A percentile compares a stretch with the other conserved stretches of the same genome.
Evolutionary conservation across 64 coral and sea anemone genomes (phyloP).

Genomic region (Cladopsammia gracilis): DNA sequence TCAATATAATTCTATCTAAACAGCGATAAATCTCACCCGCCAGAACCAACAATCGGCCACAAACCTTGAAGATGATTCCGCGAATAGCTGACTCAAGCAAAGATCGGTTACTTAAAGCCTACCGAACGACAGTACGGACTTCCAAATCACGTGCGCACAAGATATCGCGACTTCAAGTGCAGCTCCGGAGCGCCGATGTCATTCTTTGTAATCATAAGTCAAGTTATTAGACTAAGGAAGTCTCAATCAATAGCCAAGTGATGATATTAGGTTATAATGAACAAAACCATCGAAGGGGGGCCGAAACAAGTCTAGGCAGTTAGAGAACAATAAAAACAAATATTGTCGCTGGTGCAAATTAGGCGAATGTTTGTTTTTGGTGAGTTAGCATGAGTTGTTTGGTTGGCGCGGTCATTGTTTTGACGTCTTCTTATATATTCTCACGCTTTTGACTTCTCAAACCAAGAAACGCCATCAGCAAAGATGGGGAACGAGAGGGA

Average conservation of each 20-base stretch:
- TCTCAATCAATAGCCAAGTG: neutral
- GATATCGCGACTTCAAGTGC: neutral
- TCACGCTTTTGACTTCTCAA: conserved; percentile 21
- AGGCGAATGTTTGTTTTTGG: neutral
- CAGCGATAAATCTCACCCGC: conserved; percentile 34
- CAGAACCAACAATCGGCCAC: neutral
- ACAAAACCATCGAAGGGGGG: conserved; percentile 48
- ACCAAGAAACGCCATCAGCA: neutral
- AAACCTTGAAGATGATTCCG: neutral
- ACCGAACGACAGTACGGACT: neutral
- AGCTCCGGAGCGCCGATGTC: neutral
- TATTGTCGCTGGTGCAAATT: conserved; percentile 48
- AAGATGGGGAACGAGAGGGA: neutral
- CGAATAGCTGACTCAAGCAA: neutral
- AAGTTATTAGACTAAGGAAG: neutral
- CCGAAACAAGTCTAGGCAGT: conserved; percentile 11
- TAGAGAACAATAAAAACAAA: conserved; percentile 44
- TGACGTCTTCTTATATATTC: conserved; percentile 9
- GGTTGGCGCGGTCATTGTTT: neutral
- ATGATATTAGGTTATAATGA: conserved; percentile 44
- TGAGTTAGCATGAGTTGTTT: neutral
- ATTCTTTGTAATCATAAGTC: neutral
- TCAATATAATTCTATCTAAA: conserved; percentile 58
- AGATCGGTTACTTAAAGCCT: neutral
- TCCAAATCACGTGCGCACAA: neutral